Conservation (phyloP, 2,888 invertebrate species). For the Oeneis ivallda region DNA sequence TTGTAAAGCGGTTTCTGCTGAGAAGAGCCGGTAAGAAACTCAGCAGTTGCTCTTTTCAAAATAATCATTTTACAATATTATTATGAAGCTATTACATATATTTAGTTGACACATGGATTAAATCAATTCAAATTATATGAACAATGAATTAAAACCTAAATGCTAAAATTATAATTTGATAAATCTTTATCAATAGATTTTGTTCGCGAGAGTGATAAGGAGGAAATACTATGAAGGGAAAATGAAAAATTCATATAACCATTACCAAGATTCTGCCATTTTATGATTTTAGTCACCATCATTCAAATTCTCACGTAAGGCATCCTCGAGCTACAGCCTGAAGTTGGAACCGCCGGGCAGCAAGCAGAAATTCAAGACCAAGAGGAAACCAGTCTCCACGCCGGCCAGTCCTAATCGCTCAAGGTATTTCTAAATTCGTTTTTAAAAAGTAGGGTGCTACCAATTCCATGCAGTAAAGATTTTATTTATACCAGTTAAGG, state of each 20-base stretch:
- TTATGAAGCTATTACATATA: no score
- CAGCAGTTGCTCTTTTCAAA: no score
- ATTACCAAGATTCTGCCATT: slow-evolving; percentile 39
- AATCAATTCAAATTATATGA: no score
- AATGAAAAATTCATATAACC: slow-evolving; percentile 27
- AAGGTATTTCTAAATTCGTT: slow-evolving; percentile 58
- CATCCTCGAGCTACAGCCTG: slow-evolving; percentile 97
- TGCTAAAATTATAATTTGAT: not conserved
- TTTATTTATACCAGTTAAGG: not conserved
- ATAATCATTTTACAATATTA: no score
- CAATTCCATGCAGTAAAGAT: not conserved
- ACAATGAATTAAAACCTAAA: not conserved
- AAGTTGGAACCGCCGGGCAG: slow-evolving; percentile 94
- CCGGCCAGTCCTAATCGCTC: slow-evolving; percentile 95
- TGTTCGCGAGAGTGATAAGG: not conserved
- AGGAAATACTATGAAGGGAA: slow-evolving; percentile 17
- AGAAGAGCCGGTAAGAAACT: no score
- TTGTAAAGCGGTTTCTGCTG: no score
- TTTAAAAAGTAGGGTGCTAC: not conserved
- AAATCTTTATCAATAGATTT: not conserved
- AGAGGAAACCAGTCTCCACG: slow-evolving; percentile 95
- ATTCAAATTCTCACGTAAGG: slow-evolving; percentile 98
- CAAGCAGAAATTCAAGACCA: slow-evolving; percentile 93
- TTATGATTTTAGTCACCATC: slow-evolving; percentile 92
- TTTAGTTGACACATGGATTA: no score